A percentile compares a stretch with the other conserved stretches of the same genome.
Conservation (phyloP, 53 echinoderm and acorn worm species). For the Zoroaster sp. region DNA sequence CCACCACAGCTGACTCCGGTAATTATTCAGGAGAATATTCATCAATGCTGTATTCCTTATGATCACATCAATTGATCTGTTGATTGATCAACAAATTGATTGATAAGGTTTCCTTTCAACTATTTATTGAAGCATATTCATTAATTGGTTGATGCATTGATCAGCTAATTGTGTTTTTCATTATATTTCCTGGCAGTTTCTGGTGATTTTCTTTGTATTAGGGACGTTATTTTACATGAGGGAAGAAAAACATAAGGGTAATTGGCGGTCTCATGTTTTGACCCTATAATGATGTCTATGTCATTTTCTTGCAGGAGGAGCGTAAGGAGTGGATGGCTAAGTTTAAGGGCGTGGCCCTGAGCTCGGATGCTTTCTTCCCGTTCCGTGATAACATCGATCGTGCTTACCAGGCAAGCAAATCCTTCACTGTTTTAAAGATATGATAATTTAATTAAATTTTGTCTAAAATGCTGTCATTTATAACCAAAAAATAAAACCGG, state of each 20-base stretch:
- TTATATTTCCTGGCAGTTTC: too few species aligned
- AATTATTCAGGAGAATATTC: constrained; percentile 1
- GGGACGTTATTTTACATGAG: too few species aligned
- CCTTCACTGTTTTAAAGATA: too few species aligned
- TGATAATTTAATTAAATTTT: too few species aligned
- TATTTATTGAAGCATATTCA: too few species aligned
- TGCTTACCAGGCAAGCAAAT: constrained; percentile 89
- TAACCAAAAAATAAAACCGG: not conserved
- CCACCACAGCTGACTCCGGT: constrained; percentile 78
- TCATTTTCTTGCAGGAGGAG: constrained; percentile 59
- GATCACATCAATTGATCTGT: not conserved
- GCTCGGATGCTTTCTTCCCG: constrained; percentile 99
- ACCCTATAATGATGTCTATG: too few species aligned
- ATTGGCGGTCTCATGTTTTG: too few species aligned
- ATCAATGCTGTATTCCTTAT: not conserved
- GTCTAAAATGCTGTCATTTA: not conserved
- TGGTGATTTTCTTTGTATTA: too few species aligned
- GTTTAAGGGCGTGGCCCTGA: constrained; percentile 83
- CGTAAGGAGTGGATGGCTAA: constrained; percentile 81
- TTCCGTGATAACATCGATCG: constrained; percentile 98
- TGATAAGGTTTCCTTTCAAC: too few species aligned
- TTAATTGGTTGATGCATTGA: too few species aligned
- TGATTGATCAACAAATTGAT: not conserved
- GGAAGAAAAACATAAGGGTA: too few species aligned
- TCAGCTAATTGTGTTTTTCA: too few species aligned